phyloP scores from a whole-genome alignment of 1,140 invertebrate genomes.

The Drosophila chauvacae region DNA sequence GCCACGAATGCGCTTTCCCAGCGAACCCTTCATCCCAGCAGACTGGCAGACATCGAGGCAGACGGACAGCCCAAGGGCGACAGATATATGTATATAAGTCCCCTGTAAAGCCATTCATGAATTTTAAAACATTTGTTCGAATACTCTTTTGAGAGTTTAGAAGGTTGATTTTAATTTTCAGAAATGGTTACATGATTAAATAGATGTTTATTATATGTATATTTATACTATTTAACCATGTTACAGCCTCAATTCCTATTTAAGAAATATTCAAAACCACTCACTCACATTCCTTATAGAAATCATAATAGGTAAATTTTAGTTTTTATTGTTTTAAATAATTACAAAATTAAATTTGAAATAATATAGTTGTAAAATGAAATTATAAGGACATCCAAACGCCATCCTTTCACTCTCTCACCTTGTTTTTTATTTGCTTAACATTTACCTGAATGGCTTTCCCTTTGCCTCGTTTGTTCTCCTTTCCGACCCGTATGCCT shows the following conservation, averaged over 20 bases:
- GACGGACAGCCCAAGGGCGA: conserved; percentile 42
- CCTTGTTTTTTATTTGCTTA: conserved; percentile 54
- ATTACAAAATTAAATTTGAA: not conserved
- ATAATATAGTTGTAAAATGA: not conserved
- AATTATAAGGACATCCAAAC: not conserved
- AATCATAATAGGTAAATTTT: not conserved
- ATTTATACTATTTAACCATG: not conserved
- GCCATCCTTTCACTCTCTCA: too few relatives aligned
- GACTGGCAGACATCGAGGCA: conserved; percentile 13
- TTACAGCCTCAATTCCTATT: not conserved
- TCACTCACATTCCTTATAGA: not conserved
- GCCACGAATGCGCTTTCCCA: conserved; percentile 47
- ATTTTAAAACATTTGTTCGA: not conserved
- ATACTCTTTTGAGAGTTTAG: conserved; percentile 1
- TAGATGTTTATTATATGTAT: not conserved
- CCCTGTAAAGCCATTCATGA: not conserved
- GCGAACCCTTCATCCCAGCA: conserved; percentile 35
- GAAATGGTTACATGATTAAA: too few relatives aligned
- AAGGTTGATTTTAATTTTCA: not conserved
- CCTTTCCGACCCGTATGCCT: conserved; percentile 19
- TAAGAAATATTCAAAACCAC: not conserved
- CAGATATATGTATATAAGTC: conserved; percentile 20
- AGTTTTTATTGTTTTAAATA: not conserved
- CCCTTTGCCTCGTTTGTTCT: conserved; percentile 2
- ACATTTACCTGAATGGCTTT: conserved; percentile 46